Base-by-base conservation (phyloP, 2,113 vertebrate genomes). In the Acanthisitta chloris region DNA sequence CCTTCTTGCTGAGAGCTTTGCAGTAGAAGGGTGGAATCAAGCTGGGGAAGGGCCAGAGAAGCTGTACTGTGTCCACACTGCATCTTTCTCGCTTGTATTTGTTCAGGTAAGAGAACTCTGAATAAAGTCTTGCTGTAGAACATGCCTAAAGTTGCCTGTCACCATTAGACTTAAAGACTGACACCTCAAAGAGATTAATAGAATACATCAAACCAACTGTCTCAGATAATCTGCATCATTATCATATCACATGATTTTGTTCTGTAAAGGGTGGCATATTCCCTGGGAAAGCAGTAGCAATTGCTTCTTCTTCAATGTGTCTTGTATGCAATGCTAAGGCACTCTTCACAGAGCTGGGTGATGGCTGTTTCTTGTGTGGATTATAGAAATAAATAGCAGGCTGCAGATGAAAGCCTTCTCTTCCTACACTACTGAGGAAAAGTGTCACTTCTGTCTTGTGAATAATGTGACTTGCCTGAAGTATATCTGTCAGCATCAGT, bases 381-480 rank as follows among this genome's bases (percentile, higher is more conserved):
- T 34, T 71, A 31, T 25, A 69, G 57, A 94, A 94, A 81, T 52
- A 81, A 87, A 86, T 29, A 91, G 66, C 34, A 87, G 45, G 34
- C 58, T 94, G 72, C 57, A 91, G 57, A 92, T 48, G 77, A 95
- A 91, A 92, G 65, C n/a, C 79, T 91, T 34, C 48, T 69, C 58
- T 72, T 90, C 85, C 49, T 38, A 45, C 61, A 67, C 26, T 31
- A 88, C 26, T 73, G 33, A 28, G 40, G 49, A 79, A 52, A 80
- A 82, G 6, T 86, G 62, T 51, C 23, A 64, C 40, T 91, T 81
- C 54, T 69, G 14, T 48, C 76, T 86, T 70, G 54, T 91, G 80
- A 94, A 77, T 77, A 66, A 36, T 24, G 45, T 43, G 29, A 48
- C 46, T 88, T 65, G 16, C 31, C 28, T 70, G 46, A 92, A 90